Evolutionary conservation across 2,113 vertebrate genomes (phyloP), one percentile per base, ranked within the genome.

Genomic region (Dicrurus megarhynchus): DNA sequence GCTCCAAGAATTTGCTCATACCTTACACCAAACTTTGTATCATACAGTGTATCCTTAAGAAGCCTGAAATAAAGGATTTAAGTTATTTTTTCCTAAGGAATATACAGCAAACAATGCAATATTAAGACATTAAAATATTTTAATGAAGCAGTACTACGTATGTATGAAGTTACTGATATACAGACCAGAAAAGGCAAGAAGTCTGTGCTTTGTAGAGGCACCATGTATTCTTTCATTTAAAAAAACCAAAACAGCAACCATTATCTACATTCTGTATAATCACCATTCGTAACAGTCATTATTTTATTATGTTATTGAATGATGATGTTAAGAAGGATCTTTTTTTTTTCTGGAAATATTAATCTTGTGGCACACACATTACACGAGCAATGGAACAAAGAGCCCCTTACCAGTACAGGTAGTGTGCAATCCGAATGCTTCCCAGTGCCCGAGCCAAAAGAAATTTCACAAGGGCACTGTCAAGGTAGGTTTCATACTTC

Each of bases 401-500:
- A 86, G 53, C 24, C 78, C 68, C 99, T 98, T 97, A 99, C 99
- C 99, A 99, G 96, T 99, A 99, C 39, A 99, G 98, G 94, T 98
- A 98, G 96, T 99, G 99, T 0, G 99, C 99, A 84, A 99, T 98
- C 71, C 98, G 98, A 96, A 99, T 98, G 98, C 99, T 99, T 89
- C 98, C 98, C 92, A 99, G 97, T 3, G 99, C 99, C 83, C 99
- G 98, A 91, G 99, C 98, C 97, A 99, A 96, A 94, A 99, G 98
- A 91, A 99, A 99, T 96, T 96, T 98, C 82, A 99, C 98, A 61
- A 99, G 98, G 65, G 98, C 97, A 64, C 98, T 99, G 88, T 99
- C 99, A 69, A 99, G 97, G 96, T 99, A 99, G 92, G 99, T 99
- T 96, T 99, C 99, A 59, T 99, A 99, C 96, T 99, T 99, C 95